phyloP scores from a whole-genome alignment of 2,888 invertebrate species.

The Prosapia bicincta region DNA sequence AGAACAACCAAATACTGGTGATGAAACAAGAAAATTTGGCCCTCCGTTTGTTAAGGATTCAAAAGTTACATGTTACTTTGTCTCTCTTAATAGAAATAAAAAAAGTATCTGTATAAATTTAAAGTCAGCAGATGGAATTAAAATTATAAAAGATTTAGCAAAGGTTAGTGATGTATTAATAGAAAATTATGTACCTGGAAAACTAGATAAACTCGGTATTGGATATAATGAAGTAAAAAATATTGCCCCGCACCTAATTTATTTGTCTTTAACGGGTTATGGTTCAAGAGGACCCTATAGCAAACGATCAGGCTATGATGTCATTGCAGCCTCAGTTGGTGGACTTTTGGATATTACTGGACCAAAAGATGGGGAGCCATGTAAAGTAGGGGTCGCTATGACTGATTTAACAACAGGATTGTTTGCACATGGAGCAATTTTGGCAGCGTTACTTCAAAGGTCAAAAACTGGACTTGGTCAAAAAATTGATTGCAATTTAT shows the following conservation, averaged over 20 bases:
- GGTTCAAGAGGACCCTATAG: constrained; percentile 84
- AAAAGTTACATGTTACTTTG: constrained; percentile 69
- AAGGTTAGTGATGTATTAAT: constrained; percentile 80
- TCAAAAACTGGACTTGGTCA: constrained; percentile 78
- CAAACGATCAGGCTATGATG: constrained; percentile 91
- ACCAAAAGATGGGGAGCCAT: constrained; percentile 74
- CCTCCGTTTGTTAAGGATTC: constrained; percentile 74
- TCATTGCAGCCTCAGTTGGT: constrained; percentile 89
- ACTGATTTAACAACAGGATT: constrained; percentile 92
- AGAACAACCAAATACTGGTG: constrained; percentile 77
- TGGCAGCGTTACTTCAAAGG: constrained; percentile 82
- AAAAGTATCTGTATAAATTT: constrained; percentile 87
- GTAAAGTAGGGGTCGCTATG: constrained; percentile 89
- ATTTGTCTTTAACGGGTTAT: constrained; percentile 92
- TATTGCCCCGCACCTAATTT: constrained; percentile 76
- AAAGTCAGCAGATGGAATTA: constrained; percentile 61
- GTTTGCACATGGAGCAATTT: constrained; percentile 91
- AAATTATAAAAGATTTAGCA: constrained; percentile 67
- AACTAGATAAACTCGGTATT: constrained; percentile 68
- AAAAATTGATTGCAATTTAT: constrained; percentile 89
- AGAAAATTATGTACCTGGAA: constrained; percentile 94
- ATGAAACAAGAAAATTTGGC: constrained; percentile 90
- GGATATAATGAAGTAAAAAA: constrained; percentile 72
- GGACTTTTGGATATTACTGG: constrained; percentile 91
- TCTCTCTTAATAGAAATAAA: constrained; percentile 91